phyloP scores from a whole-genome alignment of 2,113 vertebrate species.

The Mormyrus iriodes region DNA sequence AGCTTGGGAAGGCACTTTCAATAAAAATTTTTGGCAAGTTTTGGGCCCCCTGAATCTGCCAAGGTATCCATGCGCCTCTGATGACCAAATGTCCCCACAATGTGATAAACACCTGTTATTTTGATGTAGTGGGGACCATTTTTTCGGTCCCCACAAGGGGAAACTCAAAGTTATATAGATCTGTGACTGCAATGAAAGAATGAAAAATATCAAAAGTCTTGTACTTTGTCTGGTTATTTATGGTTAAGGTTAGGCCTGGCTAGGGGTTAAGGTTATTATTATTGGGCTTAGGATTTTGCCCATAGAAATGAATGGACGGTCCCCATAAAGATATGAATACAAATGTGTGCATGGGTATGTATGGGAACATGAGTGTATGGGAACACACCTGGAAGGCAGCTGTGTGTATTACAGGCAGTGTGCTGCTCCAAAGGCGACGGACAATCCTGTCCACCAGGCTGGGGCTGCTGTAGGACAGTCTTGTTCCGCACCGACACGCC shows the following conservation, averaged over 20 bases:
- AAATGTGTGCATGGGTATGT: not conserved
- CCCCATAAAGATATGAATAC: not conserved
- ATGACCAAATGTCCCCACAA: not conserved
- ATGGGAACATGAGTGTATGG: too few relatives aligned
- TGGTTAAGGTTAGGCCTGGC: not conserved
- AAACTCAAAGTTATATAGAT: too few relatives aligned
- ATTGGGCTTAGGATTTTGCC: not conserved
- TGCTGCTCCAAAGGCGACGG: constrained; percentile 54
- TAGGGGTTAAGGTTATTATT: not conserved
- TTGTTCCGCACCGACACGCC: constrained; percentile 58
- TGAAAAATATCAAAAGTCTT: not conserved
- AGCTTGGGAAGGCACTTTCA: too few relatives aligned
- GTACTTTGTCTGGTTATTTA: not conserved
- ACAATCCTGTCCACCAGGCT: constrained; percentile 54
- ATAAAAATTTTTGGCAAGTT: too few relatives aligned
- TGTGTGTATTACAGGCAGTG: constrained; percentile 62
- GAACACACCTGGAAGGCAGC: constrained; percentile 64
- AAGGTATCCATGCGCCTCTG: not conserved
- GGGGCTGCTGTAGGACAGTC: constrained; percentile 43
- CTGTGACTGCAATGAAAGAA: not conserved
- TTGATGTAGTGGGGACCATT: not conserved
- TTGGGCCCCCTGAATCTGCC: too few relatives aligned
- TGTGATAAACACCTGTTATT: not conserved
- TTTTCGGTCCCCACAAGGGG: too few relatives aligned
- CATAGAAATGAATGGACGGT: not conserved